Percentiles rank a stretch among this genome's conserved stretches.
These are phyloP conservation scores for Melanotus villosus DNA, from an alignment of 2,888 invertebrate species.

Conservation along the genomic window DNA sequence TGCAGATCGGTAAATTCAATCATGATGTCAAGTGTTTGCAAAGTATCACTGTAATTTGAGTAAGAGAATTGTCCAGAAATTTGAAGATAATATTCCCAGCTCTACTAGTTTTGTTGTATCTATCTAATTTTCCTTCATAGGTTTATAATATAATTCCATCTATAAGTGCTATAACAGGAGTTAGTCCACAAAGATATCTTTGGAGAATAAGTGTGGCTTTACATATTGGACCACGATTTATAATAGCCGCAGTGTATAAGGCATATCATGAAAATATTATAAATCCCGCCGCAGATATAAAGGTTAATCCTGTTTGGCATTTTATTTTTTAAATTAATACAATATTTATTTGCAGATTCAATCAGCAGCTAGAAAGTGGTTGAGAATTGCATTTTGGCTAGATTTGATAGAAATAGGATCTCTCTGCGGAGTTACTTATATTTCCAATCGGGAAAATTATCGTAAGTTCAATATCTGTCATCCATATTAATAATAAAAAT, in stretches of 20 bases:
- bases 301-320: slow-evolving; percentile 63
- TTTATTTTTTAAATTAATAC: slow-evolving; percentile 6
- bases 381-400: slow-evolving; percentile 84
- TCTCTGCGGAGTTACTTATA: slow-evolving; percentile 92
- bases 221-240: slow-evolving; percentile 91
- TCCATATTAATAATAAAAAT: too few relatives aligned
- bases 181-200: slow-evolving; percentile 92
- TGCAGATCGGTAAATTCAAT: too few relatives aligned
- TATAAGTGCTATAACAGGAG: slow-evolving; percentile 95
- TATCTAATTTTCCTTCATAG: too few relatives aligned
- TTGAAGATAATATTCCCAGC: too few relatives aligned
- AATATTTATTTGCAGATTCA: too few relatives aligned
- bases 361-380: slow-evolving; percentile 73
- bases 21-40: too few relatives aligned
- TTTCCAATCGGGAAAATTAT: slow-evolving; percentile 95
- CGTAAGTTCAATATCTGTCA: slow-evolving; percentile 76
- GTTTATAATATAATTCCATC: slow-evolving; percentile 96
- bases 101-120: too few relatives aligned
- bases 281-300: slow-evolving; percentile 71
- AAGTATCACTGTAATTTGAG: too few relatives aligned
- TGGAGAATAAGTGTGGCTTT: slow-evolving; percentile 94
- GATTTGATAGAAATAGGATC: slow-evolving; percentile 88
- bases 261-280: slow-evolving; percentile 83
- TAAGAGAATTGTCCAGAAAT: too few relatives aligned
- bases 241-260: slow-evolving; percentile 90